Evolutionary conservation across 2,888 invertebrate genomes (phyloP).

Genomic region (Sphecodes monilicornis): DNA sequence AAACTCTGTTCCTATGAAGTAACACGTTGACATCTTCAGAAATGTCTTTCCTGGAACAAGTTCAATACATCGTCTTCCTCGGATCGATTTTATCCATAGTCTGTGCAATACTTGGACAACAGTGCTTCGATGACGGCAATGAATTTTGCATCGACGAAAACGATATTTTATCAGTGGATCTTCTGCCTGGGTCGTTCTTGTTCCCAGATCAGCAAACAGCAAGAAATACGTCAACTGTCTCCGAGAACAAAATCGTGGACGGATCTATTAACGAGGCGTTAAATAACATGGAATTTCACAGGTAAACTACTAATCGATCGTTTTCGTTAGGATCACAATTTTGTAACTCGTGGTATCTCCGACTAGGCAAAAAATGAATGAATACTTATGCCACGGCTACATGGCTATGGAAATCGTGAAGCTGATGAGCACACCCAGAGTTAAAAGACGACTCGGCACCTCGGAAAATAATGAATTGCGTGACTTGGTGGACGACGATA

Average conservation of each 20-base stretch:
- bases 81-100: slow-evolving; percentile 17
- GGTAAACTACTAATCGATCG: slow-evolving; percentile 83
- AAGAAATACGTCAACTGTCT: slow-evolving; percentile 33
- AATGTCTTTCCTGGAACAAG: slow-evolving; percentile 4
- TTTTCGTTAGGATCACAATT: not conserved
- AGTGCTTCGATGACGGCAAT: slow-evolving; percentile 82
- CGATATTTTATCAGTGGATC: slow-evolving; percentile 89
- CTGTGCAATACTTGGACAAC: slow-evolving; percentile 50
- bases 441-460: slow-evolving; percentile 84
- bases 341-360: not conserved
- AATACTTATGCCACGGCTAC: slow-evolving; percentile 91
- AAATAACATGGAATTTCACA: slow-evolving; percentile 89
- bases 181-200: slow-evolving; percentile 88
- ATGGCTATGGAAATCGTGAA: slow-evolving; percentile 90
- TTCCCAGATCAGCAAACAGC: slow-evolving; percentile 82
- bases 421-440: slow-evolving; percentile 85
- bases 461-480: slow-evolving; percentile 75
- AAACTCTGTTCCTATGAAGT: not conserved
- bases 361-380: slow-evolving; percentile 91
- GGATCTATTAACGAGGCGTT: slow-evolving; percentile 88
- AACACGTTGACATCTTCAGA: not conserved
- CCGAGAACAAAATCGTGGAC: slow-evolving; percentile 74
- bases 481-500: slow-evolving; percentile 75
- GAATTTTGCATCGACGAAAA: slow-evolving; percentile 86
- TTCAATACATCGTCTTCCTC: not conserved